Percentiles rank a stretch among this genome's conserved stretches.
Conservation (phyloP, 2,797 vertebrate species). For the Alectoris magna region DNA sequence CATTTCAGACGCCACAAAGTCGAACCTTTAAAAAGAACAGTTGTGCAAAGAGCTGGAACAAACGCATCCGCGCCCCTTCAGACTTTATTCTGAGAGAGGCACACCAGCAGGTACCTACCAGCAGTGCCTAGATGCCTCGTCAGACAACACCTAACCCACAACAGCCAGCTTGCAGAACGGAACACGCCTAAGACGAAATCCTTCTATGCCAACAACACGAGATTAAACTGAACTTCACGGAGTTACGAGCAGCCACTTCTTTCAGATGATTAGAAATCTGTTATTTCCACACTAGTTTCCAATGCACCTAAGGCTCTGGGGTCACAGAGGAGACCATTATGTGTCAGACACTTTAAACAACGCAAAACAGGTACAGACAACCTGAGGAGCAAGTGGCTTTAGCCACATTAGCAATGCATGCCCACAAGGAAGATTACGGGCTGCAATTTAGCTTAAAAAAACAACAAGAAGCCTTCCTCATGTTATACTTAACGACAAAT, state of each 20-base stretch:
- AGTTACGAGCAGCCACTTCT: not conserved
- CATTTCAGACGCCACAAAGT: not conserved
- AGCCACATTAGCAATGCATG: not conserved
- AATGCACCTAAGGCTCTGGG: not conserved
- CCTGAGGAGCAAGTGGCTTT: not conserved
- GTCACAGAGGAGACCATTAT: not conserved
- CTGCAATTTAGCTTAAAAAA: not conserved
- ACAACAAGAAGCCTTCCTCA: not conserved
- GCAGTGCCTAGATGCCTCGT: not conserved
- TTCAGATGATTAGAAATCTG: not conserved
- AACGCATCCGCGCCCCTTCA: not conserved
- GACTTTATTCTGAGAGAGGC: not conserved
- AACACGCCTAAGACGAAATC: not conserved
- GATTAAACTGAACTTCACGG: not conserved
- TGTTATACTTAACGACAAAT: not conserved
- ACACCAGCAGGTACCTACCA: not conserved
- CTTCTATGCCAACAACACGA: not conserved
- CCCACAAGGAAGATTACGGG: not conserved
- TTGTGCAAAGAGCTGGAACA: not conserved
- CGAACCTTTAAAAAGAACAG: not conserved
- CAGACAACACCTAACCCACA: not conserved
- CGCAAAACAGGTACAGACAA: not conserved
- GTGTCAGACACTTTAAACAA: not conserved
- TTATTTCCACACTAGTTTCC: not conserved
- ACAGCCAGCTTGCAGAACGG: rapidly evolving